phyloP scores from a whole-genome alignment of 2,888 invertebrate species.

The Zhuqinia jingwanae region DNA sequence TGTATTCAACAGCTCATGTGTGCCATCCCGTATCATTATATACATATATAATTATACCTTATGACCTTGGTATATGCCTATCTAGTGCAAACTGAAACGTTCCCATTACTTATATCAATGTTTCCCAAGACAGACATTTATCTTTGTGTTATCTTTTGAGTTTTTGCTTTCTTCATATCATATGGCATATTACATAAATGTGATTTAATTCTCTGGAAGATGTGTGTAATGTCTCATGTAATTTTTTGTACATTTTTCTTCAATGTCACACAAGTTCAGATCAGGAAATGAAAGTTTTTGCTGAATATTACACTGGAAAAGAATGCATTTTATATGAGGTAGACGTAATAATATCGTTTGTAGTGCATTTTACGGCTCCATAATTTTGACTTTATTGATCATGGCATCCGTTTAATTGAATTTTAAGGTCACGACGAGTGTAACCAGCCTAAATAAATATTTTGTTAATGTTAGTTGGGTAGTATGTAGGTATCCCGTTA shows the following conservation, averaged over 20 bases:
- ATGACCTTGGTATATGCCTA: too few species aligned
- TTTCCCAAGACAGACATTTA: conserved; percentile 30
- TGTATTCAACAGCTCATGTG: not conserved
- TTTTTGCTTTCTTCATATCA: not conserved
- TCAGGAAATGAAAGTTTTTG: not conserved
- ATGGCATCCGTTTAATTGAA: too few species aligned
- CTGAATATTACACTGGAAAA: too few species aligned
- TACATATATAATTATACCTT: not conserved
- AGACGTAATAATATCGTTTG: too few species aligned
- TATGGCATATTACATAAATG: not conserved
- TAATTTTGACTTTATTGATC: too few species aligned
- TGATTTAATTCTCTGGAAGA: not conserved
- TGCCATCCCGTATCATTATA: too few species aligned
- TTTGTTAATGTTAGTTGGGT: too few species aligned
- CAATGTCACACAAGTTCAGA: conserved; percentile 15
- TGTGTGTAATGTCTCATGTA: not conserved
- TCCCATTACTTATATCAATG: not conserved
- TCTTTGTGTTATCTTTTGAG: conserved; percentile 6
- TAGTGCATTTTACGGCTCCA: too few species aligned
- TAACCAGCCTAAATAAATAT: too few species aligned
- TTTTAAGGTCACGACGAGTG: too few species aligned
- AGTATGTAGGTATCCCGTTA: too few species aligned
- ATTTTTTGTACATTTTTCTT: not conserved
- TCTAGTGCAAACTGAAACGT: not conserved
- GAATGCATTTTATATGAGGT: too few species aligned